Percentiles rank a stretch among this genome's conserved stretches.
These are phyloP conservation scores for Nephrotoma appendiculata DNA, from an alignment of 2,888 invertebrate species.

Conservation along the genomic window DNA sequence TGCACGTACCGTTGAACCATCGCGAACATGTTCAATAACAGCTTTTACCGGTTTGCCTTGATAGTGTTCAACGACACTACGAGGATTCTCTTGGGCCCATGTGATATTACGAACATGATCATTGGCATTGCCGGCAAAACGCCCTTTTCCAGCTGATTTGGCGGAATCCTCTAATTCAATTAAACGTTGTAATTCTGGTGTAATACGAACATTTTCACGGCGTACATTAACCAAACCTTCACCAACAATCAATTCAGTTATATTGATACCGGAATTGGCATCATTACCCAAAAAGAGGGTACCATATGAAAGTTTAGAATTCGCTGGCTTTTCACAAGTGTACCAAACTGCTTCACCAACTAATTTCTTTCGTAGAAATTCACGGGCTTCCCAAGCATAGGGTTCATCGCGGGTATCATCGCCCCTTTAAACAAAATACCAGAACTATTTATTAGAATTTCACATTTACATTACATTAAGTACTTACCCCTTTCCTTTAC, in stretches of 20 bases:
- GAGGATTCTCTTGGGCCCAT: slow-evolving; percentile 78
- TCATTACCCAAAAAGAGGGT: slow-evolving; percentile 74
- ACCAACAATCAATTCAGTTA: slow-evolving; percentile 73
- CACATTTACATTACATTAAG: neutral
- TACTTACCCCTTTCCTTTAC: slow-evolving; percentile 28
- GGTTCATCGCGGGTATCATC: slow-evolving; percentile 76
- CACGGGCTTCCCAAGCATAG: slow-evolving; percentile 95
- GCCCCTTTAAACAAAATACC: slow-evolving; percentile 28
- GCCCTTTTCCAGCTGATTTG: slow-evolving; percentile 74
- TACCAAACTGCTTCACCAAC: slow-evolving; percentile 84
- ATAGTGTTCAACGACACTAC: slow-evolving; percentile 68
- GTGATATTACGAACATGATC: slow-evolving; percentile 74
- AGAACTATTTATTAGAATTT: neutral
- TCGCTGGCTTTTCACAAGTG: slow-evolving; percentile 68
- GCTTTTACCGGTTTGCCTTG: slow-evolving; percentile 80
- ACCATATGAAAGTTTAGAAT: slow-evolving; percentile 78
- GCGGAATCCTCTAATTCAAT: slow-evolving; percentile 83
- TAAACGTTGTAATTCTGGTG: slow-evolving; percentile 51
- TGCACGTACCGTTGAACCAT: slow-evolving; percentile 89
- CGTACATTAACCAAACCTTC: slow-evolving; percentile 83
- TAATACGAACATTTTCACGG: slow-evolving; percentile 45
- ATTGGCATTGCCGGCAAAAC: slow-evolving; percentile 45
- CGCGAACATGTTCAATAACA: slow-evolving; percentile 92
- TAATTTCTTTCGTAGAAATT: slow-evolving; percentile 82
- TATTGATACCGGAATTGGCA: slow-evolving; percentile 62